These are phyloP conservation scores for Gyrodactylus bullatarudis DNA, from an alignment of 1,140 invertebrate genomes.

Conservation along the genomic window DNA sequence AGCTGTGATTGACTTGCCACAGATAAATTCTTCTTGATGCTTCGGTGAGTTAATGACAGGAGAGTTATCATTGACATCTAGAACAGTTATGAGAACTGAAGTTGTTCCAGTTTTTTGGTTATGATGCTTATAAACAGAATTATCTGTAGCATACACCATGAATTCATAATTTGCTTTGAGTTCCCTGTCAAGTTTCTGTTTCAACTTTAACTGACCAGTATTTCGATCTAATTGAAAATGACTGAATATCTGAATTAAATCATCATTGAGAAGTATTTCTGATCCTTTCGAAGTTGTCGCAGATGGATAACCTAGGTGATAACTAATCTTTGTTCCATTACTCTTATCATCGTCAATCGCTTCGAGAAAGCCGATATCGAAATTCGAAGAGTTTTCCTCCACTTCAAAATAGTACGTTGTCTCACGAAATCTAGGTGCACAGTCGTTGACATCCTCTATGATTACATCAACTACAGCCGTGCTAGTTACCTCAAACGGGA, in stretches of 20 bases:
- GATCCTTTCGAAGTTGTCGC: background rate
- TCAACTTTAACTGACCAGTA: background rate
- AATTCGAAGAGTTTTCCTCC: background rate
- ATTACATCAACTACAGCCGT: background rate
- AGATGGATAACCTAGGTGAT: background rate
- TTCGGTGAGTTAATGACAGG: conserved; percentile 1
- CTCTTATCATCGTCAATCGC: background rate
- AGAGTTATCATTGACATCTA: conserved; percentile 1
- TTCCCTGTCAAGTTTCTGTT: background rate
- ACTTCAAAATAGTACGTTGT: background rate
- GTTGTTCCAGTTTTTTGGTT: conserved; percentile 1
- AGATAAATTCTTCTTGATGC: background rate
- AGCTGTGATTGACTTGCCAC: background rate
- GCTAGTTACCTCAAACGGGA: background rate
- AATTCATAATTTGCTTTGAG: background rate
- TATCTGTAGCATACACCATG: background rate
- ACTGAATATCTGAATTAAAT: background rate
- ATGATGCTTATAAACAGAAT: background rate
- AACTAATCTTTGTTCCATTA: background rate
- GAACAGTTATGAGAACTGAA: background rate
- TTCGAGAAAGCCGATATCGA: background rate
- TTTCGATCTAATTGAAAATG: conserved; percentile 1
- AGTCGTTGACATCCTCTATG: background rate
- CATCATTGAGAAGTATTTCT: background rate
- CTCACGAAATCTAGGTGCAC: conserved; percentile 2